Base-by-base conservation (phyloP, 2,797 vertebrate species). In the Poecilia wingei region DNA sequence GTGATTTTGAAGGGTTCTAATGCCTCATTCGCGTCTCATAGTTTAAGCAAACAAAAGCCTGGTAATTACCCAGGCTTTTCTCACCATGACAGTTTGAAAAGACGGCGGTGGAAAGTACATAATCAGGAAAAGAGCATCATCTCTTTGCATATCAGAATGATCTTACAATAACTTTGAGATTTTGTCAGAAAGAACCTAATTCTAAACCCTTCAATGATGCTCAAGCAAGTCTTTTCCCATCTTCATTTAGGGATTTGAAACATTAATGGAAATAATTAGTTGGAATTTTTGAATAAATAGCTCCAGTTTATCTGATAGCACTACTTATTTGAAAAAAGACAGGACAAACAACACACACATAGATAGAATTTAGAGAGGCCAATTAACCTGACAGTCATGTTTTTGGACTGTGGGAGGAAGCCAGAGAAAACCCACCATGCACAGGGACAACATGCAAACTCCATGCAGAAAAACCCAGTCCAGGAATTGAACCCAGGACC, bases 41-140 rank as follows among this genome's bases (percentile, higher is more conserved):
- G 18, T 75, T 73, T 74, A 28, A 20, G n/a, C 76, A 57, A 55
- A 47, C 33, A 78, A 31, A 64, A 28, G 45, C 13, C 9, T 46
- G 16, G 51, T 20, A 36, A 13, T 76, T n/a, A 7, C 22, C 22
- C 39, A 22, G 51, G 25, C 22, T 55, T 36, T 25, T 68, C 22
- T 68, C 33, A 41, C 64, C 25, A 39, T 28, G 45, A 66, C 59
- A n/a, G 59, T 13, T 47, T 66, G 3, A 49, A 49, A 25, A 33
- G n/a, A 33, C 14, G 36, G 28, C 28, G 10, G 46, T 20, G n/a
- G 20, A 31, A 49, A 36, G 4, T 31, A 31, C 31, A 36, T 51
- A 33, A 25, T 13, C 31, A 68, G 39, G 39, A 41, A 41, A 43
- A 68, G 36, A 41, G 2, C 18, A 36, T 25, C 6, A 13, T 13